Evolutionary conservation across 2,797 vertebrate genomes (phyloP).

Genomic region (Cyprinella venusta): DNA sequence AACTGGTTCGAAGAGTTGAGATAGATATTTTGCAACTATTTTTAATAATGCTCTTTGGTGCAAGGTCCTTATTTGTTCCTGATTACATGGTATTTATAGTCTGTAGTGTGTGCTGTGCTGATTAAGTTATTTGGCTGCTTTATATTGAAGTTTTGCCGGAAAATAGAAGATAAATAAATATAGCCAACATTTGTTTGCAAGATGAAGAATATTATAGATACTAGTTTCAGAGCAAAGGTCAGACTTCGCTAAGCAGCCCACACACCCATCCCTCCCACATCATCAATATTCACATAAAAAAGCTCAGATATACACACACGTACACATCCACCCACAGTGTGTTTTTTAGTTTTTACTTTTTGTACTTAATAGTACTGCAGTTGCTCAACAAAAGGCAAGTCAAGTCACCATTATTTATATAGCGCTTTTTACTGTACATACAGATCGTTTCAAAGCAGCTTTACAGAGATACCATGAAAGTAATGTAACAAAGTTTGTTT

Average conservation of each 20-base stretch:
- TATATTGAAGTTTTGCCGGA: conserved; percentile 46
- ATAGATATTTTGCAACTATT: background rate
- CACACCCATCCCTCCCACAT: conserved; percentile 51
- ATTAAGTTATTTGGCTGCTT: conserved; percentile 41
- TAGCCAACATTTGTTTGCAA: conserved; percentile 51
- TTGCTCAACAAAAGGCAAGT: background rate
- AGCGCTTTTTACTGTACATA: too few relatives aligned
- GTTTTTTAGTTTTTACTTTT: background rate
- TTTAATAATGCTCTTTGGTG: conserved; percentile 6
- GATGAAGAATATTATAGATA: conserved; percentile 55
- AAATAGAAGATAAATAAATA: conserved; percentile 16
- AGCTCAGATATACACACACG: conserved; percentile 38
- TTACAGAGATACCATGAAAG: too few relatives aligned
- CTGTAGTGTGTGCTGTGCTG: conserved; percentile 38
- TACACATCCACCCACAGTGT: background rate
- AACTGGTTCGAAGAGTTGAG: background rate
- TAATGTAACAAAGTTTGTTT: too few relatives aligned
- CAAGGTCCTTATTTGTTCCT: conserved; percentile 33
- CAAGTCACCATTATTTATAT: too few relatives aligned
- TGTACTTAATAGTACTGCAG: background rate
- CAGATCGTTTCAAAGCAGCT: too few relatives aligned
- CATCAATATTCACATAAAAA: conserved; percentile 43
- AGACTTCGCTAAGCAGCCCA: conserved; percentile 62
- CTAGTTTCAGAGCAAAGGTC: conserved; percentile 65
- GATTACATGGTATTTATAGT: conserved; percentile 21